phyloP scores from a whole-genome alignment of 2,797 vertebrate species.

The Pitangus sulphuratus region DNA sequence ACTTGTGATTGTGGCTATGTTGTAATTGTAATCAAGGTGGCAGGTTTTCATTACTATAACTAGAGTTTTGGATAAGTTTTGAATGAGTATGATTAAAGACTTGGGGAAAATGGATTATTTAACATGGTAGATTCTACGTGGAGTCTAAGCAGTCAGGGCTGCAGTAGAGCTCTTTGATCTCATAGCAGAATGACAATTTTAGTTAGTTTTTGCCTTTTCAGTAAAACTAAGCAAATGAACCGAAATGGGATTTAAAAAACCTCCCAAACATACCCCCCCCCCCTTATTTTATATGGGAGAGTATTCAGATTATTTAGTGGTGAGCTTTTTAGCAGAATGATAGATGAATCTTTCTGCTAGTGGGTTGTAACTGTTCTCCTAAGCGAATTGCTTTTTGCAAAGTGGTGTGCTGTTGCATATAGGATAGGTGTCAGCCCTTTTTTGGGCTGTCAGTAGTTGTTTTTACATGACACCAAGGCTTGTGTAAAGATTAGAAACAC shows the following conservation, averaged over 20 bases:
- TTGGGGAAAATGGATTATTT: neutral
- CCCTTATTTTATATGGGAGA: neutral
- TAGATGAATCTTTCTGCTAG: neutral
- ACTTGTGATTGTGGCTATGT: neutral
- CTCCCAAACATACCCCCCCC: neutral
- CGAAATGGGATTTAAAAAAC: neutral
- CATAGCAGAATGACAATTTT: neutral
- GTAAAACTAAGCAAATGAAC: neutral
- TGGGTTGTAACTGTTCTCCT: neutral
- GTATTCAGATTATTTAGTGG: neutral
- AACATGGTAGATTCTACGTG: neutral
- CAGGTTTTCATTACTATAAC: neutral
- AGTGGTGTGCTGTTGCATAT: neutral
- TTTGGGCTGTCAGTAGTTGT: neutral
- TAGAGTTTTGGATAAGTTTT: neutral
- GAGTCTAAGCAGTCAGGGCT: neutral
- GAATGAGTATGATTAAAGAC: neutral
- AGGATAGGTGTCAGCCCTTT: neutral
- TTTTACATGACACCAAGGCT: neutral
- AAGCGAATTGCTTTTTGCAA: fast-evolving
- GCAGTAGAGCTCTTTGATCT: neutral
- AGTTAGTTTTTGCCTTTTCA: neutral
- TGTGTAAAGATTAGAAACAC: neutral
- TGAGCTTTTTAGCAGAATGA: neutral
- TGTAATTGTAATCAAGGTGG: neutral